Evolutionary conservation across 2,113 vertebrate genomes (phyloP), one percentile per base, ranked within the genome.

Genomic region (Ifrita kowaldi): DNA sequence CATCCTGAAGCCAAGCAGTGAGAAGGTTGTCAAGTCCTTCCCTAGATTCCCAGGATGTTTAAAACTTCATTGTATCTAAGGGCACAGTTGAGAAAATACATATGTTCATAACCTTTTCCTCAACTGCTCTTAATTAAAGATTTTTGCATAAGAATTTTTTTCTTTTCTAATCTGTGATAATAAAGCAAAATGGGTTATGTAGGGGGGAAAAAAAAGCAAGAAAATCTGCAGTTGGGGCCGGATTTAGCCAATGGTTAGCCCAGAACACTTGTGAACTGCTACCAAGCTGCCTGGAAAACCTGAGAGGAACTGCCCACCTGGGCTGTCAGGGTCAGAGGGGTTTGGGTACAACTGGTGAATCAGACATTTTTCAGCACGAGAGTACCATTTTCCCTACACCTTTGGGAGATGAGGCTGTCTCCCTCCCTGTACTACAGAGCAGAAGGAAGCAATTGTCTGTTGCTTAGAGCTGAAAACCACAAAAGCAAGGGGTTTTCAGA

Each of bases 401-500:
- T 90, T 18, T 46, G 53, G 73, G 70, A 90, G 52, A 20, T 46
- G 9, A 90, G 37, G 35, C 5, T 42, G 32, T 33, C 44, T 81
- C 44, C 32, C 53, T 44, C 14, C 42, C n/a, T 2, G 5, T 30
- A 3, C 53, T 50, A 49, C 55, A 60, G 49, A 79, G 75, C 41
- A 90, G 70, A 67, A 92, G 76, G 86, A 86, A 95, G 84, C 59
- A 80, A 74, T 10, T 30, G 52, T 11, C 82, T 82, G 79, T 33
- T 95, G 63, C 68, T 77, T 55, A 84, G 87, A 86, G 78, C 78
- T 90, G 49, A 26, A 87, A 94, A 64, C 74, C 87, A 76, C 87
- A 91, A 33, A 68, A 50, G 20, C 37, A 24, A 47, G 26, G 35
- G 42, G 22, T 52, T 63, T 47, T 39, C 33, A 27, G 75, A 9